Base-by-base conservation (phyloP, 2,888 invertebrate species). In the Coleophora flavipennella region DNA sequence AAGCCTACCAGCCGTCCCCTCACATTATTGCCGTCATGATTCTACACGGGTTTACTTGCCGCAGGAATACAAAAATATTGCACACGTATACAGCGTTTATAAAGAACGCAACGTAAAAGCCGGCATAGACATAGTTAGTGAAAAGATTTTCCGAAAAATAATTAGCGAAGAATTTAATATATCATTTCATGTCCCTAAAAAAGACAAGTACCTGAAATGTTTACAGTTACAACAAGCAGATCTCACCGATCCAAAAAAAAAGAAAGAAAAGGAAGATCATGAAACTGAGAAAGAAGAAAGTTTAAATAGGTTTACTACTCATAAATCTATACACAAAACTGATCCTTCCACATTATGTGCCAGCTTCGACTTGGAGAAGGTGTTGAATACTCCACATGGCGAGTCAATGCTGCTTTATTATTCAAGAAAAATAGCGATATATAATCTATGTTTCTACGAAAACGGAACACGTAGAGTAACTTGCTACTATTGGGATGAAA, bases 401-500 rank as follows among this genome's bases (percentile, higher is more conserved):
- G 41, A 55, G 4, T 44, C 39, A 26, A 56, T 54, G 48, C 12
- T 46, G 20, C 35, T 54, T 1, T 54, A 36, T 39, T 54, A 54
- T 33, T 35, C 43, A 1, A 13, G 49, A 33, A 55, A 50, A 37
- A 31, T 41, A 11, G 45, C 49, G 0, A 48, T 51, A 10, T 50
- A 43, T 34, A 52, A 54, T 43, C 37, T 49, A 9, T 39, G 40
- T 37, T 40, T 52, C 20, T 51, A 52, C 35, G 50, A 53, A 37
- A 49, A 34, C 26, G 42, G 37, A 8, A 56, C 49, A 2, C 36
- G 48, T 7, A 41, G 45, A 13, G 50, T 40, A 8, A 43, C n/a
- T 35, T 51, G 51, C 36, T 49, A 37, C 38, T 20, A 38, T 7
- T 56, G 52, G 53, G 43, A 39, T 11, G 52, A 56, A 38, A 40